A percentile compares a stretch with the other conserved stretches of the same genome.
phyloP scores from a whole-genome alignment of 2,113 vertebrate species.

The Bubo blakistoni region DNA sequence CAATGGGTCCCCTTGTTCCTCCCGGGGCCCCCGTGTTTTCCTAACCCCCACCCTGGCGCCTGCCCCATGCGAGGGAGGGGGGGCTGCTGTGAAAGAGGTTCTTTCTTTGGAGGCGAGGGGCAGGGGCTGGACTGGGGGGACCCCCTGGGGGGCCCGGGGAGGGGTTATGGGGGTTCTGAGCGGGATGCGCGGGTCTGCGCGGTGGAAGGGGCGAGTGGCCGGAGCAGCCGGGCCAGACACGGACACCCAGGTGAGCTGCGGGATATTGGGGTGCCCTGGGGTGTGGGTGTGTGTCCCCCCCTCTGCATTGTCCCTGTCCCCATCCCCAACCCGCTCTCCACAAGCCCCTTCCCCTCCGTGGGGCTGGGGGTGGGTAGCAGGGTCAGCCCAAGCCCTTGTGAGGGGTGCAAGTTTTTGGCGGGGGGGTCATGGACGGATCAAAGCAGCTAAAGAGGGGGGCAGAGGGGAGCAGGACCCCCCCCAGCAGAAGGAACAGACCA shows the following conservation, averaged over 20 bases:
- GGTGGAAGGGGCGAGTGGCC: background rate
- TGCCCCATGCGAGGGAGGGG: background rate
- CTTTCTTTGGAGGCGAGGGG: background rate
- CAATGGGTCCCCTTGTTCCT: background rate
- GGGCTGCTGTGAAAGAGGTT: background rate
- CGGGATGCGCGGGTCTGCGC: background rate
- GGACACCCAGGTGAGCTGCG: background rate
- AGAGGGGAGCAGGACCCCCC: background rate
- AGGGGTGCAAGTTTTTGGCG: background rate
- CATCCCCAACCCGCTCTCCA: background rate
- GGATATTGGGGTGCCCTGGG: background rate
- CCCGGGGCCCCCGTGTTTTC: background rate
- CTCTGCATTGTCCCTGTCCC: background rate
- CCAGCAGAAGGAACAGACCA: background rate
- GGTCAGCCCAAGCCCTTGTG: too few species aligned
- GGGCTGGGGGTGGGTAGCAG: background rate
- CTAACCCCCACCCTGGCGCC: background rate
- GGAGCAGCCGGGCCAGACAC: background rate
- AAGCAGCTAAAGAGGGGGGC: background rate
- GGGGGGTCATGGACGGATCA: too few species aligned
- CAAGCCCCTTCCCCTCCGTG: fast-evolving
- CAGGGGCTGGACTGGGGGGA: background rate
- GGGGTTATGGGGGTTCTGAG: background rate
- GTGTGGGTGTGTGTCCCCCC: background rate
- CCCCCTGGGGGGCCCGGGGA: background rate